Evolutionary conservation across 2,888 invertebrate genomes (phyloP).

Genomic region (Brachyptera risi): DNA sequence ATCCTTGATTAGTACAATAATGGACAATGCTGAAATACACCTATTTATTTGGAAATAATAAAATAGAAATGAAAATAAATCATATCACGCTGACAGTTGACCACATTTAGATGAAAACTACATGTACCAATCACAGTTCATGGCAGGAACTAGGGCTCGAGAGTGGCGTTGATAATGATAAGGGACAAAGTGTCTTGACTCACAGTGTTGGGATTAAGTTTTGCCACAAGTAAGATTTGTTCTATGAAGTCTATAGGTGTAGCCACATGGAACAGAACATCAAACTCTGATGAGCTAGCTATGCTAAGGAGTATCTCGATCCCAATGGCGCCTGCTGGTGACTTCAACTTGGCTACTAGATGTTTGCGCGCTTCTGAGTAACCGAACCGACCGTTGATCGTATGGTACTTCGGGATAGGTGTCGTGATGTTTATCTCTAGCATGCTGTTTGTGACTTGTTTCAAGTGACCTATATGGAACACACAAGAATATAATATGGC

Average conservation of each 20-base stretch:
- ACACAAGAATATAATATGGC: too few relatives aligned
- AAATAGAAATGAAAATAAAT: too few relatives aligned
- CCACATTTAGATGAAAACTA: too few relatives aligned
- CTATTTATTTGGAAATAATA: too few relatives aligned
- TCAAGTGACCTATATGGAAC: slow-evolving; percentile 65
- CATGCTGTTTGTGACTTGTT: slow-evolving; percentile 70
- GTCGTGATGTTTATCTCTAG: slow-evolving; percentile 70
- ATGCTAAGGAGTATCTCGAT: slow-evolving; percentile 61
- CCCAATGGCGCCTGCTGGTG: slow-evolving; percentile 65
- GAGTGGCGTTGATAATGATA: too few relatives aligned
- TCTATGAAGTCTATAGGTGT: slow-evolving; percentile 68
- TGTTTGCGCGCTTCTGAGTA: slow-evolving; percentile 66
- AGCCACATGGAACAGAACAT: slow-evolving; percentile 67
- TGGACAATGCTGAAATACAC: too few relatives aligned
- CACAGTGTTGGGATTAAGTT: slow-evolving; percentile 62
- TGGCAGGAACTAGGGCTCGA: too few relatives aligned
- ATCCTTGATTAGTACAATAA: too few relatives aligned
- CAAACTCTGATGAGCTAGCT: slow-evolving; percentile 58
- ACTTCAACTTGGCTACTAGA: slow-evolving; percentile 67
- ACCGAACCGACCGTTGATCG: slow-evolving; percentile 64
- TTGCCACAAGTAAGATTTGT: slow-evolving; percentile 62
- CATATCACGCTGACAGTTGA: too few relatives aligned
- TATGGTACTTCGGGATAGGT: slow-evolving; percentile 62
- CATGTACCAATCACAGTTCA: too few relatives aligned
- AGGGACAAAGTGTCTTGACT: too few relatives aligned